Conservation (phyloP, 2,113 vertebrate species). For the Gallinago media region DNA sequence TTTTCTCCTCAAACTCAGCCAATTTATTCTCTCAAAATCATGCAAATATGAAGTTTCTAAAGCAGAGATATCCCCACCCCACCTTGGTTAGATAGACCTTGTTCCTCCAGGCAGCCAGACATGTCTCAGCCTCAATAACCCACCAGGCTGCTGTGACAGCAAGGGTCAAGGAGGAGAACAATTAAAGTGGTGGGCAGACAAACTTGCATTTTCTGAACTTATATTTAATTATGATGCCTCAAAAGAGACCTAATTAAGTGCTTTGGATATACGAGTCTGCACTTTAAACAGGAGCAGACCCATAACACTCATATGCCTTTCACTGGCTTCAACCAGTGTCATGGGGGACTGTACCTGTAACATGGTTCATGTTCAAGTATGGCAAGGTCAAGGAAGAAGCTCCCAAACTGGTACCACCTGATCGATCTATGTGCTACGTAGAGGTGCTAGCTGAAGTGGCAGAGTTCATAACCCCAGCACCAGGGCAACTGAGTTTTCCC, state of each 20-base stretch:
- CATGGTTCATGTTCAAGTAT: neutral
- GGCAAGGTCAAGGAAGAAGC: neutral
- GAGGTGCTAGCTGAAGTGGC: neutral
- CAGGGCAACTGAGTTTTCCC: neutral
- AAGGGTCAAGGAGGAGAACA: neutral
- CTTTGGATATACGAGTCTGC: neutral
- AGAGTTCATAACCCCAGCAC: neutral
- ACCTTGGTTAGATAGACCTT: neutral
- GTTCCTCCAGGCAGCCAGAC: neutral
- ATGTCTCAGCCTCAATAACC: neutral
- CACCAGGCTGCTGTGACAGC: neutral
- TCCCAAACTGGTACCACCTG: neutral
- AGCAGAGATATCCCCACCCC: neutral
- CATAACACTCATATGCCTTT: neutral
- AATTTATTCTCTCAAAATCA: neutral
- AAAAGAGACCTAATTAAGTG: neutral
- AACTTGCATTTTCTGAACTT: neutral
- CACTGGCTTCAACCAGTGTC: neutral
- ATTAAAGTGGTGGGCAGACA: neutral
- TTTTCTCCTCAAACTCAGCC: neutral
- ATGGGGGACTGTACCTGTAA: neutral
- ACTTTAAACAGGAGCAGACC: neutral
- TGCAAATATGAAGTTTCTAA: neutral
- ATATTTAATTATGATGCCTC: neutral
- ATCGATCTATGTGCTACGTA: rapidly evolving